Evolutionary conservation across 2,113 vertebrate species (phyloP), one percentile per base, ranked within the genome.

Genomic region (Caranx melampygus): DNA sequence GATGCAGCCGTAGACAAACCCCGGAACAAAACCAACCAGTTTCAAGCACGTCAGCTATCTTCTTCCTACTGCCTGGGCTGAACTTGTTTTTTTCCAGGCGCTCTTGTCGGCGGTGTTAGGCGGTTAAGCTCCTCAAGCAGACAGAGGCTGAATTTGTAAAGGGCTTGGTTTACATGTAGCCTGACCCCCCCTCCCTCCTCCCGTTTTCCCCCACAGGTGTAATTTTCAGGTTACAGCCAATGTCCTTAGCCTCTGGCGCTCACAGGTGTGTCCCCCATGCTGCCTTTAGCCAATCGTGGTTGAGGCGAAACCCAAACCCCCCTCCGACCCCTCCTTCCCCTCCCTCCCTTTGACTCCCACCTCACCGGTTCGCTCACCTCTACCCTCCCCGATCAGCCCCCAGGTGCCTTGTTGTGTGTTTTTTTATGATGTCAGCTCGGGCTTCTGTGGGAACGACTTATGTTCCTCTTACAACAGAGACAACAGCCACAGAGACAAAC

Each of bases 91-190:
- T 88, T 88, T 84, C 69, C 88, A 40, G 73, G 88, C 85, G 94
- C 62, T 86, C 83, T 88, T 16, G 71, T 82, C 81, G 67, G 85
- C 58, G 82, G 81, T 92, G 92, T 82, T 90, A 89, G 94, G 88
- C 92, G 91, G 91, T 94, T 95, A 94, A 95, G 95, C 95, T 94
- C 95, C 94, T 95, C 84, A 86, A 93, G 94, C 92, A 95, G 93
- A 97, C 96, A 96, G 97, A 96, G 97, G 89, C 94, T 87, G 96
- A 90, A 95, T 93, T 96, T 89, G 96, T 96, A 95, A 96, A 93
- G 88, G 94, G 96, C 95, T 97, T 96, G 94, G 93, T 97, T 99
- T 99, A 98, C 97, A 98, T 96, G 97, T 95, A 97, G 93, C 84
- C 93, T 92, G 60, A 87, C 71, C 92, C 91, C 78, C 37, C 6